Evolutionary conservation across 2,113 vertebrate species (phyloP).

Genomic region (Gallinago undulata): DNA sequence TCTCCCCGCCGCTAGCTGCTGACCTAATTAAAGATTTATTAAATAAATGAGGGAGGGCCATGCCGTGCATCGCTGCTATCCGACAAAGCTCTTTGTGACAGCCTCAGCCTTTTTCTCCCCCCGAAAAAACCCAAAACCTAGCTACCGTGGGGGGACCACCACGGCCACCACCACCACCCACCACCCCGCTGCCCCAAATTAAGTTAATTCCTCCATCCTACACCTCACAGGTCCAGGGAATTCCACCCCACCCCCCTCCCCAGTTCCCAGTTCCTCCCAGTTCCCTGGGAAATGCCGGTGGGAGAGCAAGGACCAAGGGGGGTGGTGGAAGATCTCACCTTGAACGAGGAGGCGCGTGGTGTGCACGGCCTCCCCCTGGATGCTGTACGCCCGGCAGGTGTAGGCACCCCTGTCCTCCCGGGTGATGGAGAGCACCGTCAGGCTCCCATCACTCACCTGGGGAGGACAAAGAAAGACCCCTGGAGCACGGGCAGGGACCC

Average conservation of each 20-base stretch:
- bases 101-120: conserved; percentile 1
- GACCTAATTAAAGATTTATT: conserved; percentile 60
- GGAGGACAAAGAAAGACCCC: neutral
- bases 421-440: conserved; percentile 87
- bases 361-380: conserved; percentile 96
- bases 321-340: conserved; percentile 75
- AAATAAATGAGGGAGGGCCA: conserved; percentile 15
- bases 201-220: neutral
- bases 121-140: neutral
- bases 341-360: conserved; percentile 96
- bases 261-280: too few relatives aligned
- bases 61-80: neutral
- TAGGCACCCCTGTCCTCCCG: conserved; percentile 95
- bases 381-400: conserved; percentile 94
- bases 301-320: fast-evolving
- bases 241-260: too few relatives aligned
- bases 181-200: neutral
- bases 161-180: neutral
- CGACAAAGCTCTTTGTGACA: conserved; percentile 16
- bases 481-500: neutral
- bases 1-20: neutral
- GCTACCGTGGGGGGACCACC: neutral
- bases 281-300: fast-evolving
- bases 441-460: conserved; percentile 91
- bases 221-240: neutral